A percentile compares a stretch with the other conserved stretches of the same genome.
These are phyloP conservation scores for Drosophila funebris DNA, from an alignment of 1,140 invertebrate species.

Conservation along the genomic window DNA sequence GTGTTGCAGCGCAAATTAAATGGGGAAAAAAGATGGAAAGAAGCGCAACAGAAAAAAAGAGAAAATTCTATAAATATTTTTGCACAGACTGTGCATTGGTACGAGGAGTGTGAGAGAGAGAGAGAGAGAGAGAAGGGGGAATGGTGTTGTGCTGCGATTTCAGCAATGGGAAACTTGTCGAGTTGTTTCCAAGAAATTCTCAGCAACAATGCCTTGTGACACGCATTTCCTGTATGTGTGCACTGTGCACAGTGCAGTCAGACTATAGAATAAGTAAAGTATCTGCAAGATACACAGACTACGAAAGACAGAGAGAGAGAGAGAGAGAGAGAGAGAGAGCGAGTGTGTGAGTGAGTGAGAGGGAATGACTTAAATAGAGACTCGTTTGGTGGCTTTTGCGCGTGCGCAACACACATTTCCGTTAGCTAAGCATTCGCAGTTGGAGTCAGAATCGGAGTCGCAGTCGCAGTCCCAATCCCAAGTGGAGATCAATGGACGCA, in stretches of 20 bases:
- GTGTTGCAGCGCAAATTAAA: slow-evolving; percentile 19
- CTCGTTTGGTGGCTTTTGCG: slow-evolving; percentile 50
- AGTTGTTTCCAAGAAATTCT: slow-evolving; percentile 39
- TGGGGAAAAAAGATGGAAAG: not conserved
- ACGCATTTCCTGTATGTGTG: slow-evolving; percentile 37
- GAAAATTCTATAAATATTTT: slow-evolving; percentile 50
- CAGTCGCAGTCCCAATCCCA: not conserved
- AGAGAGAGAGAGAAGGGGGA: no score
- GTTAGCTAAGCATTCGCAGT: slow-evolving; percentile 22
- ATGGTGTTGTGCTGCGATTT: not conserved
- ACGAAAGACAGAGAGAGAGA: not conserved
- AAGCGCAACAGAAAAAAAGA: not conserved
- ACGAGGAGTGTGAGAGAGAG: not conserved
- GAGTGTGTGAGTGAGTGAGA: not conserved
- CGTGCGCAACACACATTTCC: slow-evolving; percentile 54
- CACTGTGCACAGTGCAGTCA: slow-evolving; percentile 5
- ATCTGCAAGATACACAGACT: slow-evolving; percentile 12
- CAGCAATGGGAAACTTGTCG: slow-evolving; percentile 41
- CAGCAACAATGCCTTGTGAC: slow-evolving; percentile 31
- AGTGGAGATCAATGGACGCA: slow-evolving; percentile 25
- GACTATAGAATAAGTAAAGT: slow-evolving; percentile 10
- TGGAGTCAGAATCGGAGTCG: slow-evolving; percentile 25
- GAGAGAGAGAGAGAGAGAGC: not conserved
- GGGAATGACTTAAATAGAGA: not conserved
- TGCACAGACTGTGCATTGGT: slow-evolving; percentile 2